Evolutionary conservation across 1,140 invertebrate genomes (phyloP).

Genomic region (Drosophila parvula): DNA sequence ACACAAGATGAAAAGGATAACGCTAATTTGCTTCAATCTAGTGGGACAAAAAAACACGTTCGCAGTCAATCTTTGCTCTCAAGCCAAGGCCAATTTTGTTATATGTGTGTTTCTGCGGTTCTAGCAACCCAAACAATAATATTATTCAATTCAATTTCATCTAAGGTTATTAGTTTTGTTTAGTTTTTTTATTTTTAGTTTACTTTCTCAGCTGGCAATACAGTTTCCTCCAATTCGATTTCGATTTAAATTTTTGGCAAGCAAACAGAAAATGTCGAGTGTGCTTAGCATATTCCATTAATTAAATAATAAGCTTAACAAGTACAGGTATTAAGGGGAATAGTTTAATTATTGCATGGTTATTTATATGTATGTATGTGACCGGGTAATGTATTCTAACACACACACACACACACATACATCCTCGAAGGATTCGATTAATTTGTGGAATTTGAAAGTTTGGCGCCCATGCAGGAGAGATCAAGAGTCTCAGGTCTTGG

Average conservation of each 20-base stretch:
- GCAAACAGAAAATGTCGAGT: constrained; percentile 64
- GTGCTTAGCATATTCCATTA: constrained; percentile 50
- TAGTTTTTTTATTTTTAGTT: not conserved
- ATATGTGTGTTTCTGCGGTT: constrained; percentile 13
- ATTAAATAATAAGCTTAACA: constrained; percentile 31
- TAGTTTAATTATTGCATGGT: constrained; percentile 18
- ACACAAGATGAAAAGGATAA: constrained; percentile 35
- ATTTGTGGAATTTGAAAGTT: not conserved
- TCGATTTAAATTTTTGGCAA: constrained; percentile 11
- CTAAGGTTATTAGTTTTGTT: constrained; percentile 6
- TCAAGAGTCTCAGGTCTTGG: constrained; percentile 11
- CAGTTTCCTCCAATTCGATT: constrained; percentile 14
- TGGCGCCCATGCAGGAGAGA: constrained; percentile 21
- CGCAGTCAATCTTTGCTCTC: constrained; percentile 45
- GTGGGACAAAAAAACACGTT: constrained; percentile 19
- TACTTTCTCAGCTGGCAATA: constrained; percentile 19
- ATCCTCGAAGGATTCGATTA: constrained; percentile 13
- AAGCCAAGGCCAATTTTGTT: constrained; percentile 37
- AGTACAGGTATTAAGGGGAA: constrained; percentile 53
- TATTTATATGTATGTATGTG: constrained; percentile 4
- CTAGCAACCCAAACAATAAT: constrained; percentile 28
- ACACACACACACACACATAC: constrained; percentile 34
- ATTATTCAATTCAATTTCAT: not conserved
- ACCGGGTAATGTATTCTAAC: constrained; percentile 14
- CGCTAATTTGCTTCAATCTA: constrained; percentile 47